Evolutionary conservation across 2,797 vertebrate species (phyloP).

Genomic region (Silurus aristotelis): DNA sequence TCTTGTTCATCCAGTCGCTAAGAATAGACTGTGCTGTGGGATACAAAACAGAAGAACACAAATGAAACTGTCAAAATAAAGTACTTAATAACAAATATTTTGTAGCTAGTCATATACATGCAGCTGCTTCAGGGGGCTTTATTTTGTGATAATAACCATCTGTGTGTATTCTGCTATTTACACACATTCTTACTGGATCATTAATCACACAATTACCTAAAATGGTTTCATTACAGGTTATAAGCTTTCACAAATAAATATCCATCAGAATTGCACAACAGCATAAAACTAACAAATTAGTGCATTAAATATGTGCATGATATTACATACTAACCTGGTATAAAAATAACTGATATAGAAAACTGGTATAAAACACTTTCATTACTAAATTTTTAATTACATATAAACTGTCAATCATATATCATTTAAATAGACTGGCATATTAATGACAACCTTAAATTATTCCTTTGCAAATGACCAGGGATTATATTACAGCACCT

Average conservation of each 20-base stretch:
- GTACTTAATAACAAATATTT: background rate
- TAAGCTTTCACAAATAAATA: background rate
- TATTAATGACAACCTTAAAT: background rate
- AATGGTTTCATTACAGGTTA: background rate
- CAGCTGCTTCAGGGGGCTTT: background rate
- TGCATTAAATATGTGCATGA: background rate
- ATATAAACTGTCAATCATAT: background rate
- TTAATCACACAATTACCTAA: background rate
- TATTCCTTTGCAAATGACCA: background rate
- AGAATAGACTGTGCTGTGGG: conserved; percentile 84
- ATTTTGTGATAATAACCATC: background rate
- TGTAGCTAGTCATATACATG: background rate
- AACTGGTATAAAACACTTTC: background rate
- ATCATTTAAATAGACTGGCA: background rate
- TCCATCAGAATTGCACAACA: background rate
- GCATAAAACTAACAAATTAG: background rate
- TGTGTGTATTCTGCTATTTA: background rate
- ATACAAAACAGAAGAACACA: background rate
- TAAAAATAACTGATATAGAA: too few relatives aligned
- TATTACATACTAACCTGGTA: background rate
- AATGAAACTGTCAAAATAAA: background rate
- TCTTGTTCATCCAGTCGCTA: conserved; percentile 83
- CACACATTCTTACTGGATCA: background rate
- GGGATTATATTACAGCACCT: background rate
- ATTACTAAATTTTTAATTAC: background rate